Evolutionary conservation across 2,797 vertebrate species (phyloP).

Genomic region (Rhadinocentrus ornatus): DNA sequence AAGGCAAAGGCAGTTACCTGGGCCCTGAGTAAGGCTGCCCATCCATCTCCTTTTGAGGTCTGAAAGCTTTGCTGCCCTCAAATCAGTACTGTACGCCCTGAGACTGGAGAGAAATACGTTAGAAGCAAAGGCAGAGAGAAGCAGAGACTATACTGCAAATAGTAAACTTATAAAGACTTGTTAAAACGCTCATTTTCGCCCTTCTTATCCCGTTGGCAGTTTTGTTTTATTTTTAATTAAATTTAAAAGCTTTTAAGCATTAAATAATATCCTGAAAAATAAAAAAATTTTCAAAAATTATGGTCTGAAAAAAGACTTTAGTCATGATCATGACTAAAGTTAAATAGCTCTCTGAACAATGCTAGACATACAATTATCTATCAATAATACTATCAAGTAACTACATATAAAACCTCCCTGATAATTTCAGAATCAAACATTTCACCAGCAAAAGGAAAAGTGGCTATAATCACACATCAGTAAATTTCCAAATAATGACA

Average conservation of each 20-base stretch:
- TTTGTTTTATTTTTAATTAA: slow-evolving; percentile 8
- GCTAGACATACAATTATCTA: too few species aligned
- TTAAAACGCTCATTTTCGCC: not conserved
- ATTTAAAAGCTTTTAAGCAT: not conserved
- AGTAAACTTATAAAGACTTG: slow-evolving; percentile 17
- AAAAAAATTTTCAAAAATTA: not conserved
- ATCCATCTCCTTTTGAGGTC: slow-evolving; percentile 76
- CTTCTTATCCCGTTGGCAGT: not conserved
- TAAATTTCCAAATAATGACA: not conserved
- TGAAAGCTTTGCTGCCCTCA: slow-evolving; percentile 59
- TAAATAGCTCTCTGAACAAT: not conserved
- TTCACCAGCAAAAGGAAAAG: too few species aligned
- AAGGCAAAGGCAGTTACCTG: slow-evolving; percentile 67
- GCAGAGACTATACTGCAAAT: slow-evolving; percentile 22
- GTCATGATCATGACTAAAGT: not conserved
- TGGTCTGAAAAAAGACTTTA: too few species aligned
- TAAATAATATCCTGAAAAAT: not conserved
- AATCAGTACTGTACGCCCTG: slow-evolving; percentile 54
- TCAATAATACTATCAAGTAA: too few species aligned
- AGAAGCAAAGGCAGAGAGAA: slow-evolving; percentile 23
- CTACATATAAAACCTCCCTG: not conserved
- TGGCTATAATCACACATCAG: not conserved
- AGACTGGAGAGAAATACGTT: slow-evolving; percentile 46
- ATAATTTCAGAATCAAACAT: not conserved
- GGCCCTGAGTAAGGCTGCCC: slow-evolving; percentile 67